Percentiles rank a stretch among this genome's conserved stretches.
Evolutionary conservation across 2,888 invertebrate species (phyloP).

Genomic region (Drosophila peninsularis): DNA sequence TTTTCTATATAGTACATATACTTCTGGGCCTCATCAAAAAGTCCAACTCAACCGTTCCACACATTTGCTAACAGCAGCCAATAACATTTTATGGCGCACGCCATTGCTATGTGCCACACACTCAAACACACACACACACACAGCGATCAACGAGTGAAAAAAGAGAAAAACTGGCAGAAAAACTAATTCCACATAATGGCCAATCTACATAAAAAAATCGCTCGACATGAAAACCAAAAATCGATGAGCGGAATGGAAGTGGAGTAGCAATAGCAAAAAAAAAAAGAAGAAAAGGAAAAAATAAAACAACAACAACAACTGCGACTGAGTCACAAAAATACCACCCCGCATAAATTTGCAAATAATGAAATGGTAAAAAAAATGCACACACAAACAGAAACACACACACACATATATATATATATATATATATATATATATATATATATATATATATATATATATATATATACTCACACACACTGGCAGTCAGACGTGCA

Average conservation of each 20-base stretch:
- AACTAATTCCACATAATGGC: slow-evolving; percentile 79
- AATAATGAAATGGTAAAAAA: slow-evolving; percentile 77
- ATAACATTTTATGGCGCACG: slow-evolving; percentile 69
- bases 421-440: slow-evolving; percentile 1
- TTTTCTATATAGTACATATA: slow-evolving; percentile 10
- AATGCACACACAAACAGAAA: slow-evolving; percentile 41
- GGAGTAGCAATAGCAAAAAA: slow-evolving; percentile 21
- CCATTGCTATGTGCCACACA: slow-evolving; percentile 63
- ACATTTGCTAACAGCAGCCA: slow-evolving; percentile 60
- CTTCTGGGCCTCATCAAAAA: slow-evolving; percentile 32
- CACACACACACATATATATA: slow-evolving; percentile 3
- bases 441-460: slow-evolving; percentile 1
- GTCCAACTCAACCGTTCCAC: slow-evolving; percentile 46
- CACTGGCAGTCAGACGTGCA: slow-evolving; percentile 6
- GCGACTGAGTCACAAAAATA: slow-evolving; percentile 63
- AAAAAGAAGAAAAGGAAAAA: background rate
- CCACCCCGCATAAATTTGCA: slow-evolving; percentile 81
- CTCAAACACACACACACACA: slow-evolving; percentile 8
- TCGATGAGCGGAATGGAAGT: slow-evolving; percentile 66
- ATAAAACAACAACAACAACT: slow-evolving; percentile 7
- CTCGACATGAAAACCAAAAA: slow-evolving; percentile 67
- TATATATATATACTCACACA: slow-evolving; percentile 9
- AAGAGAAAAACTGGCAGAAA: slow-evolving; percentile 58
- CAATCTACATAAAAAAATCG: slow-evolving; percentile 79
- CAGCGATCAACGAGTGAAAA: slow-evolving; percentile 57